Evolutionary conservation across 1,140 invertebrate genomes (phyloP).

Genomic region (Cardiocondyla obscurior): DNA sequence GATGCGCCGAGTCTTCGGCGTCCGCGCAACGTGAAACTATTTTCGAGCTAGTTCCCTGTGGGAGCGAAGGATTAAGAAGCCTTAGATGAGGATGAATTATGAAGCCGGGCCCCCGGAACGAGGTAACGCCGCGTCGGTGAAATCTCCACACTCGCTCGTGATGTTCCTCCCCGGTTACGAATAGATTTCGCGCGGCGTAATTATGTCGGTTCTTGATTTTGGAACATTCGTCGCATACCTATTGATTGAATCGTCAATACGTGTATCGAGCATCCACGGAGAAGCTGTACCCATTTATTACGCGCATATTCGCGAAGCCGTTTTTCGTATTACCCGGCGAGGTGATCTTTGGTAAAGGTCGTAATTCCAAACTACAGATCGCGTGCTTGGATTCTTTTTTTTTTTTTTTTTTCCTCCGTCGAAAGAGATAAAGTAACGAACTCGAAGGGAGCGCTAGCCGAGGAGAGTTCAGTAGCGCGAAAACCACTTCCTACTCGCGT

Average conservation of each 20-base stretch:
- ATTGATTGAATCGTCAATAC: neutral
- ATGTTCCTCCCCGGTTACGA: slow-evolving; percentile 29
- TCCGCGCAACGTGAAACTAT: slow-evolving; percentile 50
- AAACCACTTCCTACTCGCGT: slow-evolving; percentile 38
- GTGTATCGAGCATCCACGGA: no score
- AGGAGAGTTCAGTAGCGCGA: slow-evolving; percentile 5
- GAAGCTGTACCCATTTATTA: no score
- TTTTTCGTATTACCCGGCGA: neutral
- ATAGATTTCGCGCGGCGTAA: slow-evolving; percentile 9
- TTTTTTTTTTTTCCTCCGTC: neutral
- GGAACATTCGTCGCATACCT: neutral
- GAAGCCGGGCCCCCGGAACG: slow-evolving; percentile 55
- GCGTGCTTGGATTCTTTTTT: no score
- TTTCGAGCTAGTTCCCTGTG: slow-evolving; percentile 58
- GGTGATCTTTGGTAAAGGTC: neutral
- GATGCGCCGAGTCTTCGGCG: neutral
- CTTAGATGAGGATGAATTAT: slow-evolving; percentile 68
- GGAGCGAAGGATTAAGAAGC: slow-evolving; percentile 64
- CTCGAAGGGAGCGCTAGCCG: neutral
- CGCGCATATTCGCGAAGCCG: neutral
- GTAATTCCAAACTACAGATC: slow-evolving; percentile 31
- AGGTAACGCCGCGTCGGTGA: slow-evolving; percentile 46
- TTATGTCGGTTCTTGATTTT: neutral
- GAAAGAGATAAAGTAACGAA: neutral
- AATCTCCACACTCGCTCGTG: slow-evolving; percentile 17